Conservation (phyloP, 2,888 invertebrate genomes). For the Cryptocephalus primarius region DNA sequence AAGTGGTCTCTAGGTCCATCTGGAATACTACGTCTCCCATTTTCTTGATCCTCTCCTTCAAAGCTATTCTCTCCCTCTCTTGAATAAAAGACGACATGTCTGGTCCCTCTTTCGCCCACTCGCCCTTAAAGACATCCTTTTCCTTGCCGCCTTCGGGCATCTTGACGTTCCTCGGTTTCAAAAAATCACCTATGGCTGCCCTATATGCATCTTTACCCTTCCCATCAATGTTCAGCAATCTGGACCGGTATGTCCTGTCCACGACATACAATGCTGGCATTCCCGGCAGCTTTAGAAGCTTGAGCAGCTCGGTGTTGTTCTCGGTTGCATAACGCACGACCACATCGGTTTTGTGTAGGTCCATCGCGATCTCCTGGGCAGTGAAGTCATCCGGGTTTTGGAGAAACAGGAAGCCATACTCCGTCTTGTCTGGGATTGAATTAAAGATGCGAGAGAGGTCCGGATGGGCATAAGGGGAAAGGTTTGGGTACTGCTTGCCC, state of each 20-base stretch:
- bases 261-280: conserved; percentile 48
- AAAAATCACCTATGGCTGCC: conserved; percentile 43
- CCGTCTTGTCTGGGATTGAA: conserved; percentile 37
- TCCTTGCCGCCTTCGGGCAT: conserved; percentile 9
- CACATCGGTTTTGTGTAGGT: conserved; percentile 49
- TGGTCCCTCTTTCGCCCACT: conserved; percentile 30
- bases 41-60: conserved; percentile 29
- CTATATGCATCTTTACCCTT: conserved; percentile 25
- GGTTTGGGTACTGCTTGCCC: conserved; percentile 53
- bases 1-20: conserved; percentile 76
- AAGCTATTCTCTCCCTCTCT: conserved; percentile 24
- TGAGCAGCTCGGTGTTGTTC: conserved; percentile 42
- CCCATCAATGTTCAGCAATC: conserved; percentile 10
- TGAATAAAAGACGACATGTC: conserved; percentile 22
- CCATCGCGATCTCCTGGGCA: conserved; percentile 57
- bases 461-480: conserved; percentile 46
- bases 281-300: conserved; percentile 36
- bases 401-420: conserved; percentile 54
- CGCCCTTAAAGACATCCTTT: neutral
- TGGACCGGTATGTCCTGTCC: conserved; percentile 26
- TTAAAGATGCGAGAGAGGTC: conserved; percentile 32
- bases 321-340: conserved; percentile 45
- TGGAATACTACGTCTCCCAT: conserved; percentile 60
- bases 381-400: conserved; percentile 50
- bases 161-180: conserved; percentile 32